Percentiles rank a stretch among this genome's conserved stretches.
These are phyloP conservation scores for Xiphorhynchus erythropygius DNA, from an alignment of 2,797 vertebrate genomes.

Conservation along the genomic window DNA sequence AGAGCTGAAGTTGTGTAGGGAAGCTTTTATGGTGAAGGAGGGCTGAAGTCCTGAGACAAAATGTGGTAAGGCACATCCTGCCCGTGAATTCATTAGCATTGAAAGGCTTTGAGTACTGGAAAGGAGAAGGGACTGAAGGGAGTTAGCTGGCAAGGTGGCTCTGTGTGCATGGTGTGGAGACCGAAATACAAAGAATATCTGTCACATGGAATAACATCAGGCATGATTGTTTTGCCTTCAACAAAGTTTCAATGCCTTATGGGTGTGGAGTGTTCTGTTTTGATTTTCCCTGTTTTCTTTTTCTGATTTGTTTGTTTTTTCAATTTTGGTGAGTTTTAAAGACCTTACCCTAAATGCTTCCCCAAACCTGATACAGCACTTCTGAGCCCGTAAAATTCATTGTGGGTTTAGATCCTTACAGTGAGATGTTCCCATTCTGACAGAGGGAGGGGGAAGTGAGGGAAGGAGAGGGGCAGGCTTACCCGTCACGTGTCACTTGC, in stretches of 20 bases:
- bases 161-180: background rate
- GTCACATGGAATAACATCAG: background rate
- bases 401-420: background rate
- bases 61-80: background rate
- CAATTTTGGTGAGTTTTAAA: background rate
- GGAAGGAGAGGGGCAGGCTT: background rate
- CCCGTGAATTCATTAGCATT: rapidly evolving
- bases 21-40: background rate
- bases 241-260: background rate
- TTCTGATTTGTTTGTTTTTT: background rate
- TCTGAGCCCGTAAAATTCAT: background rate
- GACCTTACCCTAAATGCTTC: background rate
- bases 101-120: background rate
- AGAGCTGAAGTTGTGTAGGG: background rate
- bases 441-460: background rate
- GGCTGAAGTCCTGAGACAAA: background rate
- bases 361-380: background rate
- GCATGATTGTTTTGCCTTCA: background rate
- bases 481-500: background rate
- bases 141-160: background rate
- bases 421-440: background rate
- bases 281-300: background rate
- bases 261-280: background rate
- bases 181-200: background rate
- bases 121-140: background rate